A percentile compares a stretch with the other conserved stretches of the same genome.
Conservation (phyloP, 2,888 invertebrate genomes). For the Terebella lapidaria region DNA sequence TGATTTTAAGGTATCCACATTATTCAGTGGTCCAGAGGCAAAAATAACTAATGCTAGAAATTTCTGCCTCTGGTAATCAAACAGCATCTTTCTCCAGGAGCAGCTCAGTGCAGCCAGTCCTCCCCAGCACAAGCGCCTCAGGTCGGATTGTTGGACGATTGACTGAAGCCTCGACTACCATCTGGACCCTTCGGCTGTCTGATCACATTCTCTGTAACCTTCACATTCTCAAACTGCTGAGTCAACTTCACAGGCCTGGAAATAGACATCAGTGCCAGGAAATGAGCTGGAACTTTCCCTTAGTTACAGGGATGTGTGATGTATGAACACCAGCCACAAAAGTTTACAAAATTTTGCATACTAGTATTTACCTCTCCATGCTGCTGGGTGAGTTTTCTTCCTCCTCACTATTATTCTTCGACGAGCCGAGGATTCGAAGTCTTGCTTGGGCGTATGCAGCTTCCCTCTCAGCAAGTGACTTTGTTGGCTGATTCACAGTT, state of each 20-base stretch:
- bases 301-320: not conserved
- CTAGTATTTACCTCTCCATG: not conserved
- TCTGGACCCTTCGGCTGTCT: not conserved
- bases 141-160: no score
- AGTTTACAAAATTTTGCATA: not conserved
- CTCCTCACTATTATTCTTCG: not conserved
- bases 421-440: slow-evolving; percentile 73
- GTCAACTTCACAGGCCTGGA: not conserved
- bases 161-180: not conserved
- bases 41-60: no score
- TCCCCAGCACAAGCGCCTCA: no score
- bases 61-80: no score
- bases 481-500: not conserved
- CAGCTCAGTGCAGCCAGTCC: no score
- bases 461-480: slow-evolving; percentile 65
- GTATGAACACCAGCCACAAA: no score
- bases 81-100: no score
- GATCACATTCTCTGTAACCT: not conserved
- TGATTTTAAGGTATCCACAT: no score
- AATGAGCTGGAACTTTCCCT: not conserved
- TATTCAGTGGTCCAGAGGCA: no score
- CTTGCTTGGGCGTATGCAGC: slow-evolving; percentile 91
- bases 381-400: not conserved
- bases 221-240: not conserved
- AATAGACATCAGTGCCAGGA: not conserved